Evolutionary conservation across 2,797 vertebrate genomes (phyloP), one percentile per base, ranked within the genome.

Genomic region (Muscicapa striata): DNA sequence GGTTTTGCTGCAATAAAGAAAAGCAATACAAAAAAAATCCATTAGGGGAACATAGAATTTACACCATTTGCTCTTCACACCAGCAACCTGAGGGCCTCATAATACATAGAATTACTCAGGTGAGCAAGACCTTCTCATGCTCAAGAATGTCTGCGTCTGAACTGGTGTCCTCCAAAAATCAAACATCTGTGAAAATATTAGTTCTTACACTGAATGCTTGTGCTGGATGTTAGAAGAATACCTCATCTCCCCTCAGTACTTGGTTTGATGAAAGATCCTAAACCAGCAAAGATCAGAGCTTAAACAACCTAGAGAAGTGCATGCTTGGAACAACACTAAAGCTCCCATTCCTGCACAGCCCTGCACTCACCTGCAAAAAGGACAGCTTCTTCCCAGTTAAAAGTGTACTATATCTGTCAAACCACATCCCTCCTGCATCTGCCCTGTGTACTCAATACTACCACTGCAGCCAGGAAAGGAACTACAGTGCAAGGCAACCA

Each of bases 1-100:
- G 99, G 99, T 96, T 99, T 99, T 96, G 99, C 99, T 99, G 95
- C 22, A 96, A 88, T 61, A 84, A 90, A 86, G 41, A 88, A 36
- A 96, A 77, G 62, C 3, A 19, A 88, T 0, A 19, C 2, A 21
- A 45, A 45, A 45, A 45, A 20, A 45, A 64, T 22, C 34, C 15
- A 11, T 91, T 58, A 96, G 72, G 11, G 38, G 15, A 85, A 61
- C 23, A 49, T 15, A 23, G 54, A 48, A 82, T 69, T 40, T 73
- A 45, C 27, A 36, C 10, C 19, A 40, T 19, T 87, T 94, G 45
- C 22, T 41, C 58, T 55, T 85, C 61, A 84, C 26, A 17, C 21
- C 63, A 83, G 54, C 30, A 83, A 54, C 15, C 13, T 32, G 18
- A 18, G 27, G n/a, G 27, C 40, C 27, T 34, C 24, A 27, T 18